phyloP scores from a whole-genome alignment of 2,888 invertebrate genomes.

The Lagria hirta region DNA sequence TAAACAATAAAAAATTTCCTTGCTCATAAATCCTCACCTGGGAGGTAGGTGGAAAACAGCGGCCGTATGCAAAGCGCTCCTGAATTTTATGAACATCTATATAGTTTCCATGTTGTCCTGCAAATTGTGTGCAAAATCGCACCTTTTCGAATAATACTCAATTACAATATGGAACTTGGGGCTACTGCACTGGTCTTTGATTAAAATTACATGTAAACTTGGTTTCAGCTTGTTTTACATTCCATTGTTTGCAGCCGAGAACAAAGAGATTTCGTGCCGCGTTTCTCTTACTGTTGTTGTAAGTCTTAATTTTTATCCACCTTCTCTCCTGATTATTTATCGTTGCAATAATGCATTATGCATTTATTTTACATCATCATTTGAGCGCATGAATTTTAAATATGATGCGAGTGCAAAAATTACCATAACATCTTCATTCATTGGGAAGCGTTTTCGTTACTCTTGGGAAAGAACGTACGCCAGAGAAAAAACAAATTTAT shows the following conservation, averaged over 20 bases:
- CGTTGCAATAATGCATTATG: slow-evolving; percentile 46
- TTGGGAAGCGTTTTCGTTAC: no score
- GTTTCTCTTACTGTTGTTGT: slow-evolving; percentile 47
- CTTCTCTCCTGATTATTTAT: slow-evolving; percentile 44
- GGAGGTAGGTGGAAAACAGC: slow-evolving; percentile 46
- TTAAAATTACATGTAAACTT: slow-evolving; percentile 56
- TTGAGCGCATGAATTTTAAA: slow-evolving; percentile 25
- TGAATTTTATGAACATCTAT: slow-evolving; percentile 44
- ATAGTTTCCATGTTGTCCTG: slow-evolving; percentile 42
- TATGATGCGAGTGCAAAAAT: slow-evolving; percentile 3
- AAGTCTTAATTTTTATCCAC: slow-evolving; percentile 51
- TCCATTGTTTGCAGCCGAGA: slow-evolving; percentile 54
- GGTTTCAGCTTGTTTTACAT: slow-evolving; percentile 55
- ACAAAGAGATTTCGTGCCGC: slow-evolving; percentile 55
- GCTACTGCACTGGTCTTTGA: slow-evolving; percentile 51
- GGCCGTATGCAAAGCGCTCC: slow-evolving; percentile 43
- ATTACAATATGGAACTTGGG: slow-evolving; percentile 52
- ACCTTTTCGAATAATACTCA: slow-evolving; percentile 50
- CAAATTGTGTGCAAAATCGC: slow-evolving; percentile 55
- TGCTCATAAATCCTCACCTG: slow-evolving; percentile 38
- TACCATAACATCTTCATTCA: slow-evolving; percentile 11
- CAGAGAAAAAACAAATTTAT: slow-evolving; percentile 4
- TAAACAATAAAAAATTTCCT: slow-evolving; percentile 46
- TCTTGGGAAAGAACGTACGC: no score
- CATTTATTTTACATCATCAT: slow-evolving; percentile 46